Conservation (phyloP, 2,888 invertebrate genomes). For the Mycalesis mineus region DNA sequence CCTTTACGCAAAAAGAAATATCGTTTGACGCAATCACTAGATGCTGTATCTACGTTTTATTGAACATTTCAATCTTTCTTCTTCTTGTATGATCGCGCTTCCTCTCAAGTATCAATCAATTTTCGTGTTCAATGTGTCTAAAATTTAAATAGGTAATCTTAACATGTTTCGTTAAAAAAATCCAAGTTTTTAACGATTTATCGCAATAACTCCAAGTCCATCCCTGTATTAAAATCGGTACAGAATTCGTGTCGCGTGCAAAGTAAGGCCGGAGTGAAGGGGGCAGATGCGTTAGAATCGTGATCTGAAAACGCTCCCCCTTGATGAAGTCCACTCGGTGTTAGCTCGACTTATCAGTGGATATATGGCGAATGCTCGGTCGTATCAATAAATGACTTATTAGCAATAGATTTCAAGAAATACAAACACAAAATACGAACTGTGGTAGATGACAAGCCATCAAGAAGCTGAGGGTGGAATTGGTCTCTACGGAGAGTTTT, state of each 20-base stretch:
- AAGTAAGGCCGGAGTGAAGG: slow-evolving; percentile 61
- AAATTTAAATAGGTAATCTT: no score
- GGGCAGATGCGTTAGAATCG: slow-evolving; percentile 67
- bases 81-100: no score
- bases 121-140: no score
- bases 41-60: background rate
- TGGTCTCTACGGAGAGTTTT: no score
- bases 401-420: background rate
- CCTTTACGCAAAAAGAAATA: background rate
- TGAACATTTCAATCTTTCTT: no score
- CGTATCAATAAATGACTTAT: background rate
- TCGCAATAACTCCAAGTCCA: slow-evolving; percentile 34
- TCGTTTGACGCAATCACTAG: background rate
- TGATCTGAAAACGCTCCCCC: slow-evolving; percentile 47
- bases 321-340: slow-evolving; percentile 22
- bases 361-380: background rate
- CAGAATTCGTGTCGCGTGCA: slow-evolving; percentile 53
- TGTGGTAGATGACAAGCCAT: no score
- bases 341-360: background rate
- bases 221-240: slow-evolving; percentile 39
- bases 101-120: no score
- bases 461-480: no score
- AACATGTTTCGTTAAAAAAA: no score
- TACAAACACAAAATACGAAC: background rate
- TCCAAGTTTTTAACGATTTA: background rate